Base-by-base conservation (phyloP, 2,113 vertebrate species). In the Pipra filicauda region DNA sequence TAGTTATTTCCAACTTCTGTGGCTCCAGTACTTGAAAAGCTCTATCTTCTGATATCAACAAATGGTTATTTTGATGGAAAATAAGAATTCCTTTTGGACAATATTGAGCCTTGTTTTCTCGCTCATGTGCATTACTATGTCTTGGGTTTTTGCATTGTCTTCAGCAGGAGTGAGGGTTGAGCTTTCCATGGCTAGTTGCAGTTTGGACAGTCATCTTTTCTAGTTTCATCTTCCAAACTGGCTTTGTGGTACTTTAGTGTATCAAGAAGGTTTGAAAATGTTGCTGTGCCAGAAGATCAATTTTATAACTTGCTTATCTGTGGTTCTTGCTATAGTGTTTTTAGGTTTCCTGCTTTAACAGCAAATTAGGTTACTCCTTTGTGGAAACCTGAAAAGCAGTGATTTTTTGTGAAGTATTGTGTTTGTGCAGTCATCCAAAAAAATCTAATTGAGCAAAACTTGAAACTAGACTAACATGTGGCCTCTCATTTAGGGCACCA, bases 91-190 rank as follows among this genome's bases (percentile, higher is more conserved):
- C 2, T 85, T 73, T 30, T 54, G 28, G n/a, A 14, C 37, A 24
- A 9, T 49, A 75, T 44, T 44, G 52, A 33, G 20, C 33, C 35
- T 54, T 15, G 5, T 85, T 94, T 91, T 88, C 41, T 89, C 20
- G 18, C 30, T 57, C 0, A 0, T 41, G 7, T 17, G 28, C 12
- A 2, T 57, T 78, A 44, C n/a, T 76, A 0, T 37, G 24, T 69
- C 22, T 44, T 80, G 8, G 22, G 11, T 24, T 70, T 75, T 85
- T 75, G n/a, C 4, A 6, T 28, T 75, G 22, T 59, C 33, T 92
- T 85, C 48, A 57, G 80, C 66, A 82, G 33, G 21, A 74, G 31
- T 81, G 23, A 44, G 16, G 8, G 18, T 70, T 84, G 43, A 78
- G 24, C 16, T 82, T 82, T 81, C 22, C 5, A 3, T 52, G 35